Evolutionary conservation across 2,113 vertebrate species (phyloP), one percentile per base, ranked within the genome.

Genomic region (Crotophaga sulcirostris): DNA sequence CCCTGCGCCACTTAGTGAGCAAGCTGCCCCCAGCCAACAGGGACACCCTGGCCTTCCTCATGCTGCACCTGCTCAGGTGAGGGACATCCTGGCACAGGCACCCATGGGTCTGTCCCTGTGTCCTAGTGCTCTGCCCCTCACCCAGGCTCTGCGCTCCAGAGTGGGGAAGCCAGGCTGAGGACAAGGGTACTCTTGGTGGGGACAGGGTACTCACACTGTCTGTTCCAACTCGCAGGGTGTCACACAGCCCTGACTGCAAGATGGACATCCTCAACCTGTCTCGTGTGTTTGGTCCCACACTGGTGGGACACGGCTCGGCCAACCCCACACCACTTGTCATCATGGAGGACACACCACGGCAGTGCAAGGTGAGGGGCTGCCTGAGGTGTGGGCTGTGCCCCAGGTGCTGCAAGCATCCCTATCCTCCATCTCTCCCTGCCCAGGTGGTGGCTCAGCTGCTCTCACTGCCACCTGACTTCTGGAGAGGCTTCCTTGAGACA

Each of bases 11-110:
- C 13, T 83, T 98, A 25, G 91, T 99, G 8, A 88, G 97, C 52
- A 98, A 98, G 47, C 97, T 99, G 49, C 99, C 99, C 1, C 91
- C 89, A 2, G 70, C 98, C 67, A 99, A 99, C 96, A 97, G 98
- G 81, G 98, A 99, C 94, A 99, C 98, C 0, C 94, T 99, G 78
- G 98, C 98, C 15, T 99, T 99, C 87, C 98, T 99, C 82, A 98
- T 98, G 93, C 95, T 98, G 79, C 98, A 98, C 73, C 96, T 98
- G 21, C 97, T 98, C 63, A 97, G 95, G 98, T 98, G 91, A 94
- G 94, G n/a, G 40, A 29, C 7, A 10, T 79, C 49, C 34, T 6
- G 4, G 25, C 26, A 60, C 0, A 0, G 1, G 20, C 18, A 38
- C 51, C 8, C 1, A 1, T 14, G 40, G 54, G 13, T 60, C 74